A percentile compares a stretch with the other conserved stretches of the same genome.
phyloP scores from a whole-genome alignment of 2,797 vertebrate genomes.

The Orestias chungarensis region DNA sequence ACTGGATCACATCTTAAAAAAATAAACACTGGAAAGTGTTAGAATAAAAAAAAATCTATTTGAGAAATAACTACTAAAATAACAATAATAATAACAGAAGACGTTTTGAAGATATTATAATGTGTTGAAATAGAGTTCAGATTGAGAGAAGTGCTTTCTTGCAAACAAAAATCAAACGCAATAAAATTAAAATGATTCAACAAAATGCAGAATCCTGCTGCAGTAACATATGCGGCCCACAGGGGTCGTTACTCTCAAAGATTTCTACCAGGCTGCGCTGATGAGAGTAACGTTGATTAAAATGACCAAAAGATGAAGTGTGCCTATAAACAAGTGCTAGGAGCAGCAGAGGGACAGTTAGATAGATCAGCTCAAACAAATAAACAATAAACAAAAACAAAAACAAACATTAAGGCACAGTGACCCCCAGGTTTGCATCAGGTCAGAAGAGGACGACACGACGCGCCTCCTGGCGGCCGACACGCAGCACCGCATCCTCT shows the following conservation, averaged over 20 bases:
- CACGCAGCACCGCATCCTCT: background rate
- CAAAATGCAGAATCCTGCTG: background rate
- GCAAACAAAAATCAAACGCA: background rate
- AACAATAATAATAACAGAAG: no score
- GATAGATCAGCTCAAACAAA: no score
- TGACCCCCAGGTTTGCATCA: background rate
- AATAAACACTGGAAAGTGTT: no score
- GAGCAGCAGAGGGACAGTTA: background rate
- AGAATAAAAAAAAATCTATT: no score
- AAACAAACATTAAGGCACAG: background rate
- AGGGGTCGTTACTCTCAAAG: background rate
- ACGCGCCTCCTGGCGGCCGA: no score
- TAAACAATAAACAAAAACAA: background rate
- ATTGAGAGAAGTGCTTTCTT: background rate
- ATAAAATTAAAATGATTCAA: no score
- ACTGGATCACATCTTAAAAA: background rate
- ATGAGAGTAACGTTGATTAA: background rate
- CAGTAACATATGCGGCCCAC: background rate
- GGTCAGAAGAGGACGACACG: no score
- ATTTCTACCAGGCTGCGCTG: background rate
- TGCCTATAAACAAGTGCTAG: background rate
- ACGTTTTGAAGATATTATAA: background rate
- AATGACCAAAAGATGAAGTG: background rate
- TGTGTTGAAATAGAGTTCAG: background rate
- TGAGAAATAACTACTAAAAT: no score